Evolutionary conservation across 2,797 vertebrate species (phyloP).

Genomic region (Danio aesculapii): DNA sequence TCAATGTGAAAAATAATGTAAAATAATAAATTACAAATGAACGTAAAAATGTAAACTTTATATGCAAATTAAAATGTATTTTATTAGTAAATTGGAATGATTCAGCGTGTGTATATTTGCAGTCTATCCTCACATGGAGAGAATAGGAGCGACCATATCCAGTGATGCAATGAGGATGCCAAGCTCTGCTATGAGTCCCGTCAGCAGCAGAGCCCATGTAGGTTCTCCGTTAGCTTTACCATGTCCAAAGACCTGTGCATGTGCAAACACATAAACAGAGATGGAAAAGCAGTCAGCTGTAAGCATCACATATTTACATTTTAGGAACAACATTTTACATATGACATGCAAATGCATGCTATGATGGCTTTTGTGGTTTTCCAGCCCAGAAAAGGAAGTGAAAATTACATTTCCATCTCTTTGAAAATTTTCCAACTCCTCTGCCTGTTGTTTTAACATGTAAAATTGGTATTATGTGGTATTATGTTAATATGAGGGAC

Average conservation of each 20-base stretch:
- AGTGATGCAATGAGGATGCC: conserved; percentile 97
- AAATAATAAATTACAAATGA: too few relatives aligned
- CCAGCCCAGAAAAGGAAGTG: conserved; percentile 1
- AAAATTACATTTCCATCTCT: neutral
- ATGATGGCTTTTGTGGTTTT: conserved; percentile 18
- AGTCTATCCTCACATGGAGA: conserved; percentile 90
- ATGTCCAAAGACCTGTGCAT: conserved; percentile 90
- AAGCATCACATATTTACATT: conserved; percentile 30
- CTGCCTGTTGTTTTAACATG: neutral
- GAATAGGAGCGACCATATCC: conserved; percentile 98
- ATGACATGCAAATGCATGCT: conserved; percentile 59
- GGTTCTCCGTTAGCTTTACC: conserved; percentile 96
- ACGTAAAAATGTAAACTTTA: neutral
- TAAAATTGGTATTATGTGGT: neutral
- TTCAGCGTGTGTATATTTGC: neutral
- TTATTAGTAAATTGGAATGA: neutral
- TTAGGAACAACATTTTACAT: conserved; percentile 5
- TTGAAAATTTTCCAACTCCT: neutral
- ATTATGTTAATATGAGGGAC: too few relatives aligned
- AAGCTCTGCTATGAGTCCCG: conserved; percentile 93
- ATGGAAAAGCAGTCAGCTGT: neutral
- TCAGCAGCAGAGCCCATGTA: conserved; percentile 95
- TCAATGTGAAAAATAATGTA: neutral
- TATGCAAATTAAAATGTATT: neutral
- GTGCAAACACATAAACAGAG: neutral